These are phyloP conservation scores for Trissolcus japonicus DNA, from an alignment of 2,888 invertebrate genomes.

Conservation along the genomic window DNA sequence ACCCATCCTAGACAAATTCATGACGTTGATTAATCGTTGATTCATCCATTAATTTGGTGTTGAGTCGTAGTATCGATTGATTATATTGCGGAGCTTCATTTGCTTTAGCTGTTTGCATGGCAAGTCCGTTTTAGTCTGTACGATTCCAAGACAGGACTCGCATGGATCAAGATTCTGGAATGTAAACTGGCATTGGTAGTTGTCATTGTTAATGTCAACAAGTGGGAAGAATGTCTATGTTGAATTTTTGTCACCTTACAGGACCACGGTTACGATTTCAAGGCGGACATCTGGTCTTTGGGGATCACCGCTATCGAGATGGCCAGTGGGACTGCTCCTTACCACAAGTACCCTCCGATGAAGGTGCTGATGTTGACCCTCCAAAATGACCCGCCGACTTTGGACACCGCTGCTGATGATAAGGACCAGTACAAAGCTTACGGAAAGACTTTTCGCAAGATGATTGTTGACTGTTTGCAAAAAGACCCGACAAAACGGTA, in stretches of 20 bases:
- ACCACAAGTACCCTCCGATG: conserved; percentile 99
- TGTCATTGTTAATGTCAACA: conserved; percentile 3
- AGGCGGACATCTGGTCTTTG: conserved; percentile 96
- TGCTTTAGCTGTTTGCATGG: conserved; percentile 29
- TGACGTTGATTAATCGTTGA: no score
- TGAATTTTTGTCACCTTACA: conserved; percentile 67
- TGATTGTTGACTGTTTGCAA: conserved; percentile 97
- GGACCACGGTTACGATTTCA: conserved; percentile 98
- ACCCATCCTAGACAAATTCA: no score
- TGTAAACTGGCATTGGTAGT: conserved; percentile 18
- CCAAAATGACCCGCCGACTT: conserved; percentile 97
- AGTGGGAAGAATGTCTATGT: not conserved
- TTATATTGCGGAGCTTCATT: not conserved
- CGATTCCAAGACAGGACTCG: conserved; percentile 25
- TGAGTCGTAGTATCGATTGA: no score
- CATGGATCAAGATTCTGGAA: conserved; percentile 55
- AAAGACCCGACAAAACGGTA: conserved; percentile 93
- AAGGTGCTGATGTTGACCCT: conserved; percentile 98
- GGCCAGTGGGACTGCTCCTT: conserved; percentile 98
- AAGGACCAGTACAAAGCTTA: conserved; percentile 99
- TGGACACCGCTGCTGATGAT: conserved; percentile 96
- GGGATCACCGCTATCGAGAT: conserved; percentile 99
- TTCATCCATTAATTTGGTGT: no score
- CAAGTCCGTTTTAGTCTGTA: conserved; percentile 22
- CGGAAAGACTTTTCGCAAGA: conserved; percentile 97